A percentile compares a stretch with the other conserved stretches of the same genome.
phyloP scores from a whole-genome alignment of 2,113 vertebrate genomes.

The Patagioenas fasciata region DNA sequence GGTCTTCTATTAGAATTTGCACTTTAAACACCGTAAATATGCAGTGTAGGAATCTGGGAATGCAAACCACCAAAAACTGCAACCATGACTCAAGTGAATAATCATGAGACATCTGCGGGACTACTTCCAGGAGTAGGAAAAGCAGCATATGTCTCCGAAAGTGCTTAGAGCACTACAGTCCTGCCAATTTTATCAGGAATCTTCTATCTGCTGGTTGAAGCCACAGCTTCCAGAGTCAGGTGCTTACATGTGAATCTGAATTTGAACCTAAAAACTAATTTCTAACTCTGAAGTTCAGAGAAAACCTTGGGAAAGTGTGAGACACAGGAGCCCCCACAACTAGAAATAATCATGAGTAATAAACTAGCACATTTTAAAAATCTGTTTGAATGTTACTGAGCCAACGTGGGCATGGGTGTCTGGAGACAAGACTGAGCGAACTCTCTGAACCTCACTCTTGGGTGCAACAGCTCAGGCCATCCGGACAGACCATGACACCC shows the following conservation, averaged over 20 bases:
- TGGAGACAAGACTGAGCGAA: neutral
- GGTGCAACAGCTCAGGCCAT: neutral
- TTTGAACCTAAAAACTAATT: neutral
- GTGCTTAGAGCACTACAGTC: slow-evolving; percentile 1
- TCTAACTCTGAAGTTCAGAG: neutral
- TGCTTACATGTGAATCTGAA: neutral
- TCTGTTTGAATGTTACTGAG: neutral
- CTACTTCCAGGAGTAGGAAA: slow-evolving; percentile 37
- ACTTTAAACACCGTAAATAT: neutral
- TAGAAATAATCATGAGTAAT: neutral
- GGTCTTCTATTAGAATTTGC: neutral
- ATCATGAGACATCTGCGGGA: slow-evolving; percentile 58
- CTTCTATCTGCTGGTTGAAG: neutral
- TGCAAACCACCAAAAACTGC: neutral
- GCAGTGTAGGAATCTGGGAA: neutral
- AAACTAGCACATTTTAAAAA: neutral
- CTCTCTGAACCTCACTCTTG: neutral
- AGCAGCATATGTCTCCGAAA: slow-evolving; percentile 45
- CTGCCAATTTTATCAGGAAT: neutral
- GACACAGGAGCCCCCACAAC: neutral
- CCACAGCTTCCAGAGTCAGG: neutral
- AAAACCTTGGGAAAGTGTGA: neutral
- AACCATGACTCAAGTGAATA: slow-evolving; percentile 44
- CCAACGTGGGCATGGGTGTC: accelerated
- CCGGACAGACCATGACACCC: neutral